Conservation (phyloP, 1,140 invertebrate species). For the Cydia fagiglandana region DNA sequence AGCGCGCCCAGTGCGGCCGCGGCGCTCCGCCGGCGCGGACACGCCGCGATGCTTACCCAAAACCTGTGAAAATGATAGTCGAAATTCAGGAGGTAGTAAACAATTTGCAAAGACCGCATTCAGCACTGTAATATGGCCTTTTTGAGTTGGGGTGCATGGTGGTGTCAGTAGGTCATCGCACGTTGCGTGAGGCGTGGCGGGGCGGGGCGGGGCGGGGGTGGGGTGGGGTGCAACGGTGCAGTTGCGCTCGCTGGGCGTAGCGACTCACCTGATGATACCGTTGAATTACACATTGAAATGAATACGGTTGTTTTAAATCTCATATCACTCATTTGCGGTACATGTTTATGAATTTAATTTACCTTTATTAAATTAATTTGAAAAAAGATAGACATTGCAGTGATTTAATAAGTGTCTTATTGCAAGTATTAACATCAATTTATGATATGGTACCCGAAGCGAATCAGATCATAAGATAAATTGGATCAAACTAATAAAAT, state of each 20-base stretch:
- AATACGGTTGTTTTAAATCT: neutral
- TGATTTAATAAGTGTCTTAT: neutral
- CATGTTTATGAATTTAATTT: neutral
- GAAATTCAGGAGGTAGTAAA: slow-evolving; percentile 71
- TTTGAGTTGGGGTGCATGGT: slow-evolving; percentile 21
- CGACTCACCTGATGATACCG: slow-evolving; percentile 50
- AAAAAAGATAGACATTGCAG: neutral
- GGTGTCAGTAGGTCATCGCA: slow-evolving; percentile 76
- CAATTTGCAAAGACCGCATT: slow-evolving; percentile 2
- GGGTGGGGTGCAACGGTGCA: slow-evolving; percentile 41
- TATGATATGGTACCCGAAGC: too few relatives aligned
- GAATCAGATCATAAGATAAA: too few relatives aligned
- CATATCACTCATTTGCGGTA: slow-evolving; percentile 12
- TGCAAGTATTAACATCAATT: neutral
- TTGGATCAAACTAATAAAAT: too few relatives aligned
- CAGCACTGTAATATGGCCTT: neutral
- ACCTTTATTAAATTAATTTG: neutral
- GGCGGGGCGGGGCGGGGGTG: slow-evolving; percentile 43
- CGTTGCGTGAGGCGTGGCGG: slow-evolving; percentile 66
- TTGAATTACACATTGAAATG: neutral
- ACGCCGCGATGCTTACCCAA: slow-evolving; percentile 45
- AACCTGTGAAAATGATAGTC: slow-evolving; percentile 66
- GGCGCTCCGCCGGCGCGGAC: slow-evolving; percentile 67
- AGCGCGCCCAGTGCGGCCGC: slow-evolving; percentile 70
- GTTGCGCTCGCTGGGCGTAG: slow-evolving; percentile 42